Percentiles rank a stretch among this genome's conserved stretches.
phyloP scores from a whole-genome alignment of 1,140 invertebrate species.

The Drosophila bifasciata region DNA sequence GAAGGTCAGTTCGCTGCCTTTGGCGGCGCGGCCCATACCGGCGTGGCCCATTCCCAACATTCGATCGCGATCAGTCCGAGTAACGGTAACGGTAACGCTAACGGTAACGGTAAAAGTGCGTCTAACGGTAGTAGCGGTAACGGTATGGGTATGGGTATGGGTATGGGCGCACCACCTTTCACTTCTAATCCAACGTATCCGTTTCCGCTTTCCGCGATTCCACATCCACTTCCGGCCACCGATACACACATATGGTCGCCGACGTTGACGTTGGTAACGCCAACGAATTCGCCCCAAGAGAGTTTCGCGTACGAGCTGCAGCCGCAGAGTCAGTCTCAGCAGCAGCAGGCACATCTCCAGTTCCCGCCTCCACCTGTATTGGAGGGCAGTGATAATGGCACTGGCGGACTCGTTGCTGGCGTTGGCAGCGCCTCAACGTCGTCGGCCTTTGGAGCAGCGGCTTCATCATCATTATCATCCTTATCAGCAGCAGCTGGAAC shows the following conservation, averaged over 20 bases:
- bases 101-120: constrained; percentile 18
- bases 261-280: constrained; percentile 77
- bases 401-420: constrained; percentile 54
- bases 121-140: too few species aligned
- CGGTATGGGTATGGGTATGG: constrained; percentile 23
- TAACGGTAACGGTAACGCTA: constrained; percentile 24
- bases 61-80: constrained; percentile 6
- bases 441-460: constrained; percentile 18
- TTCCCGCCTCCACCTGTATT: constrained; percentile 1
- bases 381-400: constrained; percentile 1
- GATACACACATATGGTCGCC: constrained; percentile 57
- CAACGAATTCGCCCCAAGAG: constrained; percentile 76
- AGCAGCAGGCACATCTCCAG: neutral
- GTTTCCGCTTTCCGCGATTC: constrained; percentile 31
- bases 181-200: constrained; percentile 7
- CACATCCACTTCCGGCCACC: constrained; percentile 5
- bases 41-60: constrained; percentile 20
- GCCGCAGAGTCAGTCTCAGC: constrained; percentile 1
- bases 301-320: constrained; percentile 54
- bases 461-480: neutral
- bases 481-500: constrained; percentile 23
- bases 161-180: constrained; percentile 9
- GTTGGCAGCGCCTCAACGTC: constrained; percentile 62
- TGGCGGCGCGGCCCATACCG: constrained; percentile 42
- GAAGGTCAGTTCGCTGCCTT: constrained; percentile 54